These are phyloP conservation scores for Agrochola macilenta DNA, from an alignment of 2,888 invertebrate genomes.

Conservation along the genomic window DNA sequence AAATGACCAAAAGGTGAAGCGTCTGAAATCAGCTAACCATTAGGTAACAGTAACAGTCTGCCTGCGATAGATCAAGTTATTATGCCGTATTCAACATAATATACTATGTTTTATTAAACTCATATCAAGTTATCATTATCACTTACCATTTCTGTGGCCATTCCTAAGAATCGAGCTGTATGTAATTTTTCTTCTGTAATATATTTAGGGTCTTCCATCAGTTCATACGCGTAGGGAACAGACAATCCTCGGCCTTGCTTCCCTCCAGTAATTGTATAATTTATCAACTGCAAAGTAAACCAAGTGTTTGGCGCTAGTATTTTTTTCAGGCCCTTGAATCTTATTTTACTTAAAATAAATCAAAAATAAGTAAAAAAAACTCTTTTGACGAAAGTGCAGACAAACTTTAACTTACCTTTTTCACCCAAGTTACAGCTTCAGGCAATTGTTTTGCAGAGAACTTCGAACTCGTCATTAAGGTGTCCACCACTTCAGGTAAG, in stretches of 20 bases:
- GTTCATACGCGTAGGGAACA: conserved; percentile 43
- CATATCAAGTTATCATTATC: background rate
- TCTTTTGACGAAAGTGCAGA: background rate
- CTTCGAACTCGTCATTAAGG: conserved; percentile 41
- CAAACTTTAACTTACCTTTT: conserved; percentile 22
- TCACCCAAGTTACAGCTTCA: conserved; percentile 38
- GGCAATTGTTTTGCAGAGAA: conserved; percentile 30
- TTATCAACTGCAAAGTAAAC: conserved; percentile 42
- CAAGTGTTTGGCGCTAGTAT: background rate
- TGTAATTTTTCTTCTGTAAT: conserved; percentile 38
- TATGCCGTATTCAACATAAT: background rate
- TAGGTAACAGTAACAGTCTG: background rate
- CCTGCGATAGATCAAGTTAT: background rate
- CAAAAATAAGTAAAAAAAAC: background rate
- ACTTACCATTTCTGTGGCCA: conserved; percentile 49
- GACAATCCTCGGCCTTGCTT: conserved; percentile 16
- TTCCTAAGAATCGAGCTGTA: conserved; percentile 49
- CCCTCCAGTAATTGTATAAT: conserved; percentile 28
- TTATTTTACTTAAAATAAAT: background rate
- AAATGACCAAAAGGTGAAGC: background rate
- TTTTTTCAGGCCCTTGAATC: background rate
- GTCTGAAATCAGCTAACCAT: background rate
- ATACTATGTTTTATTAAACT: background rate
- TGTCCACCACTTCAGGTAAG: conserved; percentile 32
- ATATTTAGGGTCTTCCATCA: conserved; percentile 47